These are phyloP conservation scores for Melanchra persicariae DNA, from an alignment of 2,888 invertebrate genomes.

Conservation along the genomic window DNA sequence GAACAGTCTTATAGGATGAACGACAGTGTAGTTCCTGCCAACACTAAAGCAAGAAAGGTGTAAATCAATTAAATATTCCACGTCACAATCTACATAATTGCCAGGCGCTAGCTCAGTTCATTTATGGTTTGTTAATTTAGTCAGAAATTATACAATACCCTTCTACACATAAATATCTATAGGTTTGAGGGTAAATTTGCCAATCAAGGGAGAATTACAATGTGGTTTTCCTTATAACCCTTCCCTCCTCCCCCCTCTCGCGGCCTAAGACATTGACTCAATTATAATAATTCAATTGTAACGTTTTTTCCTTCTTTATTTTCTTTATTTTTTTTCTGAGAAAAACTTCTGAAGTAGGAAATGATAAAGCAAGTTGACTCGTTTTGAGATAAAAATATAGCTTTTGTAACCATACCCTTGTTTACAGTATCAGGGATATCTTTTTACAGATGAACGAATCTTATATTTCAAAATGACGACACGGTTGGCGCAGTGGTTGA, in stretches of 20 bases:
- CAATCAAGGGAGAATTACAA: conserved; percentile 61
- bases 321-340: conserved; percentile 12
- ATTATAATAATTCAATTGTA: conserved; percentile 57
- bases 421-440: too few species aligned
- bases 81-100: conserved; percentile 46
- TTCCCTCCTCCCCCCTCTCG: background rate
- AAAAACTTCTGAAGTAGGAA: background rate
- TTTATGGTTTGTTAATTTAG: conserved; percentile 54
- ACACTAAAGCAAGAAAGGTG: background rate
- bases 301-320: conserved; percentile 32
- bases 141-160: conserved; percentile 57
- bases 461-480: too few species aligned
- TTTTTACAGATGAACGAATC: too few species aligned
- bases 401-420: background rate
- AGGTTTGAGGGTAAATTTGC: conserved; percentile 52
- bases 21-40: too few species aligned
- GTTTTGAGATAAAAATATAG: background rate
- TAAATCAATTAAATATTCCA: conserved; percentile 40
- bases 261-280: conserved; percentile 42
- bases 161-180: conserved; percentile 49
- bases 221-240: conserved; percentile 59
- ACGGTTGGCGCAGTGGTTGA: too few species aligned
- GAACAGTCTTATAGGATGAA: too few species aligned
- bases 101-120: conserved; percentile 29
- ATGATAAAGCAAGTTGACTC: background rate